Evolutionary conservation across 2,797 vertebrate genomes (phyloP).

Genomic region (Odontamblyopus rebecca): DNA sequence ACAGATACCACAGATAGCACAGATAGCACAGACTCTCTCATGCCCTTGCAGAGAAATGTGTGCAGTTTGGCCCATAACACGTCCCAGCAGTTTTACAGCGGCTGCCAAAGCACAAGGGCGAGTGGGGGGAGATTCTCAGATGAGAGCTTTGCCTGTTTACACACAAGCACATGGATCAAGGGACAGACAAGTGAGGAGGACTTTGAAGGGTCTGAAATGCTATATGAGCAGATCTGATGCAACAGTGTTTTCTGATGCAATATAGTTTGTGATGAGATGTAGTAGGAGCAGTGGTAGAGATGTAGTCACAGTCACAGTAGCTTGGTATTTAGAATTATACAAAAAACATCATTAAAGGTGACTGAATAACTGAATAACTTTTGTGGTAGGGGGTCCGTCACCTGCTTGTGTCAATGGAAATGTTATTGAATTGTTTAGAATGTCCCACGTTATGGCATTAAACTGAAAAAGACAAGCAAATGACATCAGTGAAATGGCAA

Average conservation of each 20-base stretch:
- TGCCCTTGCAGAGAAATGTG: slow-evolving; percentile 11
- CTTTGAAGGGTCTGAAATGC: slow-evolving; percentile 36
- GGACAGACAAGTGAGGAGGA: slow-evolving; percentile 52
- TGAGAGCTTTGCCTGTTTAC: slow-evolving; percentile 55
- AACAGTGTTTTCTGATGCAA: background rate
- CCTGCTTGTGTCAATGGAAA: no score
- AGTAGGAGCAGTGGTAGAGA: no score
- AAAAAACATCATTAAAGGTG: no score
- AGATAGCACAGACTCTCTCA: slow-evolving; percentile 1
- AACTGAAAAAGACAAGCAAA: no score
- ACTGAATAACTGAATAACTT: no score
- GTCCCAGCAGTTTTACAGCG: slow-evolving; percentile 47
- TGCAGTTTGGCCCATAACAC: slow-evolving; percentile 42
- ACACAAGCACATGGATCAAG: slow-evolving; percentile 53
- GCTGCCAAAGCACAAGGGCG: slow-evolving; percentile 61
- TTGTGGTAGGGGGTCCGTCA: no score
- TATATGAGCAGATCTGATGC: no score
- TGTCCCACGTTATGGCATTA: no score
- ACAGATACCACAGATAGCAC: slow-evolving; percentile 11
- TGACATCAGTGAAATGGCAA: no score
- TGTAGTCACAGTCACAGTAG: no score
- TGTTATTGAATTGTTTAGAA: no score
- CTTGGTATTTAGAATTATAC: no score
- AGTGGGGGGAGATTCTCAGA: slow-evolving; percentile 45
- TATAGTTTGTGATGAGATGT: background rate